These are phyloP conservation scores for Volucella bombylans DNA, from an alignment of 2,888 invertebrate genomes.

Conservation along the genomic window DNA sequence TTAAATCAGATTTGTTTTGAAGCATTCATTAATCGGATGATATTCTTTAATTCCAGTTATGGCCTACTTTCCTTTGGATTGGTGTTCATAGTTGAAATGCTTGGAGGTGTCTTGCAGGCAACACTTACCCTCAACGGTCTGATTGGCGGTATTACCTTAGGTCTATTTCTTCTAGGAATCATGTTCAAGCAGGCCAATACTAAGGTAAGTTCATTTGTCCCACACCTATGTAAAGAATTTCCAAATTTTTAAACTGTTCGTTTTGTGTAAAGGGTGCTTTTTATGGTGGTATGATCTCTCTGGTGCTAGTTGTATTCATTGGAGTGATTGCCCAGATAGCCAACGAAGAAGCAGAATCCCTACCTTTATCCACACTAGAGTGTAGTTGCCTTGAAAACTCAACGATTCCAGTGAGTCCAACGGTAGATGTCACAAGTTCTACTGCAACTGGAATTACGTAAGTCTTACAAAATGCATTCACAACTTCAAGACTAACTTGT, in stretches of 20 bases:
- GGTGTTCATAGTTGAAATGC: constrained; percentile 92
- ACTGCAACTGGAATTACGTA: constrained; percentile 57
- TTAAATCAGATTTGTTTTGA: too few species aligned
- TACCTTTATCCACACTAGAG: constrained; percentile 78
- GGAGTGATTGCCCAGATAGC: constrained; percentile 81
- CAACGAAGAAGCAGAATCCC: constrained; percentile 76
- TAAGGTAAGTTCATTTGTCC: constrained; percentile 84
- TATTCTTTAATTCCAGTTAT: constrained; percentile 81
- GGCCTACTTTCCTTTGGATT: constrained; percentile 90
- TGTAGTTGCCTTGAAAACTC: constrained; percentile 80
- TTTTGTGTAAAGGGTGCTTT: constrained; percentile 78
- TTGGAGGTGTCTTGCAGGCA: constrained; percentile 94
- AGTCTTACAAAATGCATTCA: constrained; percentile 36
- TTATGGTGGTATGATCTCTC: constrained; percentile 80
- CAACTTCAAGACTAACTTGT: background rate
- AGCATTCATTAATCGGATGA: background rate
- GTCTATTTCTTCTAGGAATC: constrained; percentile 94
- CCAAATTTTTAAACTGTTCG: background rate
- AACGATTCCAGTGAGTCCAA: constrained; percentile 63
- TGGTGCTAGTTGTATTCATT: constrained; percentile 81
- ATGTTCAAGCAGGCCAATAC: constrained; percentile 93
- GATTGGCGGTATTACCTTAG: constrained; percentile 93
- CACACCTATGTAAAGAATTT: too few species aligned
- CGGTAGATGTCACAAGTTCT: background rate
- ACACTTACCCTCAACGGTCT: constrained; percentile 94